Evolutionary conservation across 2,797 vertebrate genomes (phyloP).

Genomic region (Sarcoramphus papa): DNA sequence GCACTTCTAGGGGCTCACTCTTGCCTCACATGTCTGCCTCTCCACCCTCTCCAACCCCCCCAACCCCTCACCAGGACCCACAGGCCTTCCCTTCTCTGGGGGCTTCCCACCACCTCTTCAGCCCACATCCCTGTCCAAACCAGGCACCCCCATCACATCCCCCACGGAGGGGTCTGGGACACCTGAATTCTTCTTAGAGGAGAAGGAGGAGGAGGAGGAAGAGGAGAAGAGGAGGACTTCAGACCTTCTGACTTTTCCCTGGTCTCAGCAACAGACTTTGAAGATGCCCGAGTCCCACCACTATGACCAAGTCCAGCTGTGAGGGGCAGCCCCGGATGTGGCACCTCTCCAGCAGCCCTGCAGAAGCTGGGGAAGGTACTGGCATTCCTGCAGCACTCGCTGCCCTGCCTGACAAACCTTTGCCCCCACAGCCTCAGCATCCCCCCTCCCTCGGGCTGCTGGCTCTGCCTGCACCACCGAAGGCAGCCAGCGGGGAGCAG

Average conservation of each 20-base stretch:
- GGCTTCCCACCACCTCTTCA: background rate
- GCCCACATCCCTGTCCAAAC: background rate
- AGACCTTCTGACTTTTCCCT: background rate
- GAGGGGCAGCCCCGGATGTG: background rate
- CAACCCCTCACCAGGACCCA: background rate
- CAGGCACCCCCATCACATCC: background rate
- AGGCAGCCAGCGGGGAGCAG: background rate
- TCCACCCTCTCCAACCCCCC: background rate
- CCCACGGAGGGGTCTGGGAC: background rate
- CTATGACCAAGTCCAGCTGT: background rate
- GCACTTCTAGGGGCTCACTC: background rate
- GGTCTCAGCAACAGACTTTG: background rate
- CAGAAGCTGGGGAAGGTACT: background rate
- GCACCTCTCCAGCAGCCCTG: background rate
- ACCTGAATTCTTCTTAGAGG: background rate
- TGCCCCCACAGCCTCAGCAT: background rate
- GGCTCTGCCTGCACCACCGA: background rate
- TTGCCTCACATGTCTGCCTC: fast-evolving
- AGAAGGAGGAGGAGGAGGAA: background rate
- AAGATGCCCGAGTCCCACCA: background rate
- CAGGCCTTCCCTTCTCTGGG: background rate
- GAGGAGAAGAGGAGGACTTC: background rate
- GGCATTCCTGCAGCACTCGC: background rate
- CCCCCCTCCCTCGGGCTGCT: too few relatives aligned
- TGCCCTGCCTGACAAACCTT: background rate